Percentiles rank a stretch among this genome's conserved stretches.
These are phyloP conservation scores for Agapornis roseicollis DNA, from an alignment of 2,113 vertebrate species.

Conservation along the genomic window DNA sequence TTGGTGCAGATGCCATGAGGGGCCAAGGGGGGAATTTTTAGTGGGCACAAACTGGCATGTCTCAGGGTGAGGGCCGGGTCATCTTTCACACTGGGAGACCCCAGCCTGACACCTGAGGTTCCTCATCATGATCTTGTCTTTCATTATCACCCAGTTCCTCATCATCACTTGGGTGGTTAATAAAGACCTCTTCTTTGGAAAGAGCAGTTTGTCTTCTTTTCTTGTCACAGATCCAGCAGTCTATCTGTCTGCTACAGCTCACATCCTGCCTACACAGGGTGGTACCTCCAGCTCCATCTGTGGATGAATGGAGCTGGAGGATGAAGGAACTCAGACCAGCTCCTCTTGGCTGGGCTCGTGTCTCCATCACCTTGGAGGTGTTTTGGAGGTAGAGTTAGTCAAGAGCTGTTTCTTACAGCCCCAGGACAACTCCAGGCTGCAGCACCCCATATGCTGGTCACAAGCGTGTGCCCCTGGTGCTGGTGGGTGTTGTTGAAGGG, in stretches of 20 bases:
- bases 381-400: background rate
- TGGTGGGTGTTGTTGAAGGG: background rate
- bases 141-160: background rate
- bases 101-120: background rate
- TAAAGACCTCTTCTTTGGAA: background rate
- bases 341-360: background rate
- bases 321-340: background rate
- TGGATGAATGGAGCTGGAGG: background rate
- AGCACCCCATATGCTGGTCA: fast-evolving
- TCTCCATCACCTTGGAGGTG: background rate
- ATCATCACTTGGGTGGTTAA: background rate
- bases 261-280: fast-evolving
- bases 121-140: background rate
- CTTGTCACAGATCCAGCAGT: background rate
- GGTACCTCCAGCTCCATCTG: background rate
- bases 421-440: fast-evolving
- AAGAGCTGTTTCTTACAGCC: background rate
- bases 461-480: fast-evolving
- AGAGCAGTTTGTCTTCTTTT: background rate
- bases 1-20: fast-evolving
- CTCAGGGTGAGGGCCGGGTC: background rate
- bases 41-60: fast-evolving
- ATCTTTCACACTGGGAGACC: background rate
- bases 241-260: background rate
- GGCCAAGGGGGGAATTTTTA: background rate